These are phyloP conservation scores for Pantherophis alleghaniensis DNA, from an alignment of 2,797 vertebrate genomes.

Conservation along the genomic window DNA sequence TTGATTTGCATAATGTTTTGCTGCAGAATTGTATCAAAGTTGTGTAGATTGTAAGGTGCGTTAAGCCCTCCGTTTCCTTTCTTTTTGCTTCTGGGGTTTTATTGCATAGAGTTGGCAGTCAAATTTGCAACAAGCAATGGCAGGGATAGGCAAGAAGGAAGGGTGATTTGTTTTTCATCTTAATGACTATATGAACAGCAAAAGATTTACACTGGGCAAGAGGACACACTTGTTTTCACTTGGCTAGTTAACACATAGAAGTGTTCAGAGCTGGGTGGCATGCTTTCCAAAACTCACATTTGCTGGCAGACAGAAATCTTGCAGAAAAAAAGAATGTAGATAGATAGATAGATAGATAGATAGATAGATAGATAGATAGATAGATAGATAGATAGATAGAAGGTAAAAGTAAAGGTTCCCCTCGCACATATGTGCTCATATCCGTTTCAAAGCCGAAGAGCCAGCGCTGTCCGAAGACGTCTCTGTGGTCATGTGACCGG, in stretches of 20 bases:
- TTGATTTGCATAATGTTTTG: not conserved
- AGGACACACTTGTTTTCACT: not conserved
- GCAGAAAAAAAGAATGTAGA: conserved; percentile 33
- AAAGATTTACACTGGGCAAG: not conserved
- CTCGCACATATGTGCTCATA: too few relatives aligned
- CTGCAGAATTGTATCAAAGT: not conserved
- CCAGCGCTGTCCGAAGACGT: too few relatives aligned
- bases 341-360: too few relatives aligned
- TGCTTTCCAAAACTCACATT: conserved; percentile 52
- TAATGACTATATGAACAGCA: conserved; percentile 10
- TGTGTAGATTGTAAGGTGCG: not conserved
- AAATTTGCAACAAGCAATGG: not conserved
- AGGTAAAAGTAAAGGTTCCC: too few relatives aligned
- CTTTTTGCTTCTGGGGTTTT: not conserved
- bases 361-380: too few relatives aligned
- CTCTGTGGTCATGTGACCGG: too few relatives aligned
- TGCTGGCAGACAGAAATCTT: conserved; percentile 38
- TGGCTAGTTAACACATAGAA: conserved; percentile 17
- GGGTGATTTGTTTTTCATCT: not conserved
- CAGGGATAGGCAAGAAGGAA: not conserved
- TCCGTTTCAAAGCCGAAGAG: too few relatives aligned
- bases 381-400: too few relatives aligned
- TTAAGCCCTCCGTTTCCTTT: not conserved
- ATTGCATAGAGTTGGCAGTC: not conserved
- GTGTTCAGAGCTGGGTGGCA: conserved; percentile 46